Evolutionary conservation across 2,888 invertebrate genomes (phyloP), one percentile per base, ranked within the genome.

Genomic region (Nasonovia ribisnigri): DNA sequence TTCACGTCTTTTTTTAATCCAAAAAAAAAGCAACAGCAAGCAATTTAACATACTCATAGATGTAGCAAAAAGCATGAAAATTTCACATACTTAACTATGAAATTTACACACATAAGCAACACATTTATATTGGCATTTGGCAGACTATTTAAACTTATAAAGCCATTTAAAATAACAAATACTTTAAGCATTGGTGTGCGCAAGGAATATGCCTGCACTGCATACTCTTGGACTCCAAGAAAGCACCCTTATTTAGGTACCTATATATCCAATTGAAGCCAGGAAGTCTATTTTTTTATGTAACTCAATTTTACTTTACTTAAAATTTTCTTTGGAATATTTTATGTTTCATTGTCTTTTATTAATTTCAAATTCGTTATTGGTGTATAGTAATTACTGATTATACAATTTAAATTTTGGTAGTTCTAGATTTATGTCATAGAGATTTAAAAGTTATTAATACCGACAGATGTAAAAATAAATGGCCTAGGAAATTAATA

Each of bases 1-100:
- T 95, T 94, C 67, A 95, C 95, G 91, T 95, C 95, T 95, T 93
- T 93, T 57, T 90, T 86, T 42, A 60, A 48, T 46, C 88, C 89
- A 92, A 94, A 24, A 88, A 94, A 92, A 94, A 92, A 94, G 88
- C 90, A 88, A 90, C 46, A 94, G 67, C 91, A 90, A 92, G 94
- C 94, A 90, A 94, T 94, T 94, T 90, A 94, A 60, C 54, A 94
- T 46, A 92, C 43, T 60, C 20, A 36, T 48, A 77, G 11, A 51
- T 87, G 90, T 84, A 60, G 92, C 86, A 48, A 67, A 86, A 86
- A 88, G 87, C 87, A 13, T 88, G 67, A n/a, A 67, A 36, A 92
- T 42, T 92, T 67, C 48, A 92, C 87, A 51, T 87, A 46, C 46
- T 11, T 20, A 67, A 60, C 16, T 51, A 24, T 60, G n/a, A 91